Evolutionary conservation across 2,797 vertebrate species (phyloP).

Genomic region (Phoebastria nigripes): DNA sequence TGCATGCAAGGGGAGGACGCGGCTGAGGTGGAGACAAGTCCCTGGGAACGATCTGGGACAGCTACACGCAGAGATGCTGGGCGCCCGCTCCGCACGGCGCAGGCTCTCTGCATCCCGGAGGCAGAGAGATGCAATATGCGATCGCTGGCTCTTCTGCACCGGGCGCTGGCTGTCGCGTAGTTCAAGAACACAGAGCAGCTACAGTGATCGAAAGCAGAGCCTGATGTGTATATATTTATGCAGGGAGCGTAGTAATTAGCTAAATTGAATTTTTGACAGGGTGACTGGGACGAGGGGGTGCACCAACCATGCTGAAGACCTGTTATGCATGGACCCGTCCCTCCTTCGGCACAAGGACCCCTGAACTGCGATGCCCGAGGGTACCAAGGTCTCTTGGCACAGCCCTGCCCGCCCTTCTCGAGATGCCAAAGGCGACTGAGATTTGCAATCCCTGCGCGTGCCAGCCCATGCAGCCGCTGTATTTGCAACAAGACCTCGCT

Average conservation of each 20-base stretch:
- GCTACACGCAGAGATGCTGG: rapidly evolving
- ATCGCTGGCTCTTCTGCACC: neutral
- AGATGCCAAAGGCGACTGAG: neutral
- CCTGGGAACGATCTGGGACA: neutral
- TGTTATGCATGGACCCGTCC: neutral
- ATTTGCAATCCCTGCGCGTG: neutral
- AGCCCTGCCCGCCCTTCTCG: neutral
- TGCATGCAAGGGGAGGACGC: rapidly evolving
- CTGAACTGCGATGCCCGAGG: rapidly evolving
- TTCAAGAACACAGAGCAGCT: neutral
- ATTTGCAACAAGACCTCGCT: rapidly evolving
- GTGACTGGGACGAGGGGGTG: neutral
- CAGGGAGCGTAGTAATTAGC: neutral
- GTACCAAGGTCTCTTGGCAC: neutral
- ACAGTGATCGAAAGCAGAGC: neutral
- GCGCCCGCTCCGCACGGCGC: rapidly evolving
- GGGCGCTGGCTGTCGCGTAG: neutral
- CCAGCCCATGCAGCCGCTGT: neutral
- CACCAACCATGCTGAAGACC: neutral
- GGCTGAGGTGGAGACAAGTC: neutral
- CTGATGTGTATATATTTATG: rapidly evolving
- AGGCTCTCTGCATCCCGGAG: rapidly evolving
- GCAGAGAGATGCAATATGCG: rapidly evolving
- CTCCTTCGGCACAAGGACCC: neutral
- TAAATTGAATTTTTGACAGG: rapidly evolving